Base-by-base conservation (phyloP, 2,888 invertebrate species). In the Drosophila atripex region DNA sequence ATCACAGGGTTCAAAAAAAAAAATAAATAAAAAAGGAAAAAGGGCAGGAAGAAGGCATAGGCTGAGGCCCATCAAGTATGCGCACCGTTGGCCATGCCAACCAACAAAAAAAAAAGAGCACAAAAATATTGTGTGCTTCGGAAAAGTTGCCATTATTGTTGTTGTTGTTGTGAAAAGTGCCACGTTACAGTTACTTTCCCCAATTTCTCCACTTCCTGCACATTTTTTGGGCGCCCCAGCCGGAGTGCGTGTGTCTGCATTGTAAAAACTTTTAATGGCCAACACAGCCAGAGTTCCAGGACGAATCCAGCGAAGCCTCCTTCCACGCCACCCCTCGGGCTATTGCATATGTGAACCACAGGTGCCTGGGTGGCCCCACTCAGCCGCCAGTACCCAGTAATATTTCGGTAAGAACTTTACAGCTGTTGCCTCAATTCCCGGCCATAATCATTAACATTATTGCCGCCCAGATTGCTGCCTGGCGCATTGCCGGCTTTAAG, bases 241-340 rank as follows among this genome's bases (percentile, higher is more conserved):
- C 65, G 61, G 86, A 82, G 87, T 85, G 87, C 83, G 85, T 86
- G 87, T 85, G 82, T 85, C 85, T 85, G 87, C 87, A 85, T 85
- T 83, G 83, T 83, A 79, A 85, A 70, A 86, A 86, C 73, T 88
- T 86, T 86, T 89, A 89, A 89, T 89, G 88, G 89, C 79, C 63
- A 54, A 53, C 46, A 45, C 50, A 35, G 54, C 12, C 70, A 60
- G 50, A 32, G 21, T 39, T 30, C 57, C 16, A 21, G 35, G 28
- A 8, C 8, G 21, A 21, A 21, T 21, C 18, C 18, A 2, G 18
- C 8, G 28, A 28, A 28, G 28, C n/a, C 47, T 30, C 38, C 35
- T 23, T 35, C 7, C 38, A 25, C 57, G n/a, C 18, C 23, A 46
- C 23, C 25, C 47, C 25, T 41, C 11, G 30, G 28, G 23, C 45